Evolutionary conservation across 2,888 invertebrate species (phyloP), one percentile per base, ranked within the genome.

Genomic region (Plusia festucae): DNA sequence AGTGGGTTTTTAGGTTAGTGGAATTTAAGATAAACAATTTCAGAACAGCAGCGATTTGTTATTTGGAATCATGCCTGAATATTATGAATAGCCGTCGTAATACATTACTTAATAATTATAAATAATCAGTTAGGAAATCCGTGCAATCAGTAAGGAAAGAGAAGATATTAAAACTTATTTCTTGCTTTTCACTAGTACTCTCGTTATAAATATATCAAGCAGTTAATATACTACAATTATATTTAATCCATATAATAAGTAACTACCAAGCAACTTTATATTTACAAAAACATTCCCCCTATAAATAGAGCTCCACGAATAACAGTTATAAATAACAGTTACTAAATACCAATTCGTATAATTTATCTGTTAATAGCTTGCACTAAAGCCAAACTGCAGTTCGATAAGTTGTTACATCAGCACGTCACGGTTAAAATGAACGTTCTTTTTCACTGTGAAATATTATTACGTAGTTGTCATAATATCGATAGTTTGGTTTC

Each of bases 351-450:
- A 61, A 32, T 49, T 58, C 56, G 30, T 66, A 53, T 62, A 65
- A 61, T 16, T 78, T 78, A 74, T 65, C 53, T 52, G 18, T 30
- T 56, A 53, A 59, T 56, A 54, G 34, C 57, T 56, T 53, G 49
- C 53, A 73, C 32, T 44, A 46, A 53, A 59, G 20, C 55, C 22
- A 46, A 65, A 78, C 34, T 63, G 62, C 30, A 53, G n/a, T 61
- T 68, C 40, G 52, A 65, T 60, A 56, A 67, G 16, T 59, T 66
- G 24, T 65, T 51, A 64, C 70, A 65, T 75, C 68, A 75, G 64
- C 75, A 59, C 65, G 61, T 71, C 65, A 68, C 30, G 34, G 22
- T n/a, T 7, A 32, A 69, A 73, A 70, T 53, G 59, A 68, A 56
- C 52, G n/a, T 40, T 58, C 55, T 57, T 60, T 60, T 65, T 64